These are phyloP conservation scores for Aphidius gifuensis DNA, from an alignment of 1,140 invertebrate species.

Conservation along the genomic window DNA sequence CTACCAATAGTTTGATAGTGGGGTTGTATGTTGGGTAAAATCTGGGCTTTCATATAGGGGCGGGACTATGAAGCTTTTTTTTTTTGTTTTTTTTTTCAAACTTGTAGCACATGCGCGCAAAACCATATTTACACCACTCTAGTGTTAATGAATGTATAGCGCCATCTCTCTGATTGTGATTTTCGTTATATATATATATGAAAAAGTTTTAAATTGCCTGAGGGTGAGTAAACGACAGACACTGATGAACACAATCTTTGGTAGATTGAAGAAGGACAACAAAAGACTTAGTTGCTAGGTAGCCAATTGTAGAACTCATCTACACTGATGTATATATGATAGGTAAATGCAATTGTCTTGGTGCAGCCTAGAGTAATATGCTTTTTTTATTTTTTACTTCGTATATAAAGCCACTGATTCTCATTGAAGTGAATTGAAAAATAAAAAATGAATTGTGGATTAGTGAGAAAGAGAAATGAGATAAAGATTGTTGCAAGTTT, in stretches of 20 bases:
- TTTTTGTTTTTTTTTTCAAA: conserved; percentile 1
- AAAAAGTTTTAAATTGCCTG: neutral
- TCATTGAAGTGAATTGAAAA: too few relatives aligned
- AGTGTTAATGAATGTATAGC: conserved; percentile 23
- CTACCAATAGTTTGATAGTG: conserved; percentile 7
- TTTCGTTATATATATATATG: neutral
- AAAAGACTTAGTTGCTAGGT: conserved; percentile 23
- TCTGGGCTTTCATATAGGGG: conserved; percentile 6
- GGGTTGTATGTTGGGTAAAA: conserved; percentile 7
- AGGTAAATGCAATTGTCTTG: conserved; percentile 21
- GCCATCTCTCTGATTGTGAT: conserved; percentile 17
- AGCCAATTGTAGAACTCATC: conserved; percentile 19
- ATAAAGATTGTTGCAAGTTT: too few relatives aligned
- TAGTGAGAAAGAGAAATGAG: too few relatives aligned
- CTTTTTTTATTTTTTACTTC: too few relatives aligned
- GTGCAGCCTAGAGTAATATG: neutral
- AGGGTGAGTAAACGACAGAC: conserved; percentile 8
- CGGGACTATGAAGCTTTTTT: conserved; percentile 6
- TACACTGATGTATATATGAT: conserved; percentile 11
- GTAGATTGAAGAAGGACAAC: neutral
- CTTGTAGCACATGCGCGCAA: conserved; percentile 7
- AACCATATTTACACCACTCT: neutral
- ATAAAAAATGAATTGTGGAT: too few relatives aligned
- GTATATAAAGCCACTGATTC: too few relatives aligned
- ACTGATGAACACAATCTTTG: conserved; percentile 3